Percentiles rank a stretch among this genome's conserved stretches.
Evolutionary conservation across 2,113 vertebrate species (phyloP).

Genomic region (Boleophthalmus pectinirostris): DNA sequence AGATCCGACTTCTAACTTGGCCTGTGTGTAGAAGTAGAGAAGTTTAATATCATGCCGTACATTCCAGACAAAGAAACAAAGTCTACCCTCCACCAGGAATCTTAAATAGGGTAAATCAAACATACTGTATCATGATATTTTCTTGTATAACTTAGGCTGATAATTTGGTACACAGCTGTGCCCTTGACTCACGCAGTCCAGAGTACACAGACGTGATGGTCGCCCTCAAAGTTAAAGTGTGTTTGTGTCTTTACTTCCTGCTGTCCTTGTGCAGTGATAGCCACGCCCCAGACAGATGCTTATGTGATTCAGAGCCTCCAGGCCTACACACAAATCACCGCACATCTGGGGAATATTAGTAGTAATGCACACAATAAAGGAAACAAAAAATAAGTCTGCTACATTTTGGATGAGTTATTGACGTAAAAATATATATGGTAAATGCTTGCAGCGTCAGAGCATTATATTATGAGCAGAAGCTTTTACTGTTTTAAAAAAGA

Average conservation of each 20-base stretch:
- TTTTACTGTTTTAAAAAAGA: too few species aligned
- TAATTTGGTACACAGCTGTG: background rate
- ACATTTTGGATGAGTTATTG: background rate
- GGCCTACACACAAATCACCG: background rate
- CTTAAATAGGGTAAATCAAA: too few species aligned
- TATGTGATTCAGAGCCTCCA: background rate
- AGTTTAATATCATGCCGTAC: too few species aligned
- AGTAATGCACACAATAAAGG: background rate
- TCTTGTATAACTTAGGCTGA: too few species aligned
- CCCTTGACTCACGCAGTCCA: background rate
- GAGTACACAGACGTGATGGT: background rate
- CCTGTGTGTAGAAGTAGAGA: too few species aligned
- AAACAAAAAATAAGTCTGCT: background rate
- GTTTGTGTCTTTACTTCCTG: background rate
- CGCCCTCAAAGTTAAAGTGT: background rate
- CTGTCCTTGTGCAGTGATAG: conserved; percentile 3
- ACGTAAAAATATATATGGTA: too few species aligned
- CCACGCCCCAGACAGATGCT: background rate
- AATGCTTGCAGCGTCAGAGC: too few species aligned
- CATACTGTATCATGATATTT: too few species aligned
- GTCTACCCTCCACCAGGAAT: too few species aligned
- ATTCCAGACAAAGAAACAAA: too few species aligned
- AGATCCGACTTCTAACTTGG: too few species aligned
- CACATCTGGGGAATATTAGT: background rate
- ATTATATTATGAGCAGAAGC: too few species aligned